These are phyloP conservation scores for Microctenopoma steveboyesi DNA, from an alignment of 2,797 vertebrate species.

Conservation along the genomic window DNA sequence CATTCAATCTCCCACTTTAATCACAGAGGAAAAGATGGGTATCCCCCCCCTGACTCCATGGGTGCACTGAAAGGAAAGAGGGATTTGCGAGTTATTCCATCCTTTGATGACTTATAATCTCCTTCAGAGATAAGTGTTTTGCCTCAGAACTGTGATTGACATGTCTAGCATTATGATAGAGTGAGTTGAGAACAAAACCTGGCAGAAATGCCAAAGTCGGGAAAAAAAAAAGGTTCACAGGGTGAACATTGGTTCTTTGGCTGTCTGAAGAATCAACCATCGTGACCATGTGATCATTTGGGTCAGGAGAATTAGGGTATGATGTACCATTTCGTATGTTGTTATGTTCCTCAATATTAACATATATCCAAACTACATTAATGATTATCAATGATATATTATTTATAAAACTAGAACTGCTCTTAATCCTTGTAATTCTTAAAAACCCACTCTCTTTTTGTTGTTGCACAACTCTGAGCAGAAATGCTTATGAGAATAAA, in stretches of 20 bases:
- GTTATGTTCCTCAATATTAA: no score
- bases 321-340: background rate
- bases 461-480: background rate
- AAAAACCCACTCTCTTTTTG: background rate
- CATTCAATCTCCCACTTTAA: slow-evolving; percentile 82
- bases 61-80: slow-evolving; percentile 61
- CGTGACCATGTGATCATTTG: slow-evolving; percentile 41
- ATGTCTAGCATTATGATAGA: slow-evolving; percentile 67
- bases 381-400: background rate
- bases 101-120: slow-evolving; percentile 86
- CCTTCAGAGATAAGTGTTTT: slow-evolving; percentile 78
- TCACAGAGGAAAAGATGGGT: slow-evolving; percentile 77
- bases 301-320: slow-evolving; percentile 29
- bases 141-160: slow-evolving; percentile 80
- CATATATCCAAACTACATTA: no score
- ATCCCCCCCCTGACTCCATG: slow-evolving; percentile 45
- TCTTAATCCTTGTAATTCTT: background rate
- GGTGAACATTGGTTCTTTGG: slow-evolving; percentile 46
- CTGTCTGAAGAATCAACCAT: slow-evolving; percentile 29
- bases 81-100: slow-evolving; percentile 83
- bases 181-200: slow-evolving; percentile 43
- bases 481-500: background rate
- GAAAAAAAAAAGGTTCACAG: slow-evolving; percentile 40
- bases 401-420: background rate
- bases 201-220: slow-evolving; percentile 52